phyloP scores from a whole-genome alignment of 2,888 invertebrate species.

The Colostygia pectinataria region DNA sequence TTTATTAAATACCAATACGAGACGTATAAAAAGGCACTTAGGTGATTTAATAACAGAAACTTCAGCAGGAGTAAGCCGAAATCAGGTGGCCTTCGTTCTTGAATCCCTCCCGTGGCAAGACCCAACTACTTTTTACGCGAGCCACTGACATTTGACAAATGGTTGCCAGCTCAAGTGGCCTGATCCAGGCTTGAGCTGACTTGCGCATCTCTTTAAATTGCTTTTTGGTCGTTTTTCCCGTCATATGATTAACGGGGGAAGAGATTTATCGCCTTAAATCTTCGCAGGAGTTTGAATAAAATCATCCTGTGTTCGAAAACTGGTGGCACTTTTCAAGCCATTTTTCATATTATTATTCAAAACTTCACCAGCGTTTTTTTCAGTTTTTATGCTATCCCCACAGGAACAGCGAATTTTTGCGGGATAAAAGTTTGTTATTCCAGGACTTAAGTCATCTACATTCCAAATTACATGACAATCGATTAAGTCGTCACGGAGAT shows the following conservation, averaged over 20 bases:
- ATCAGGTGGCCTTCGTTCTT: no score
- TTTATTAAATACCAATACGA: no score
- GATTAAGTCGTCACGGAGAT: no score
- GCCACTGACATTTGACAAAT: slow-evolving; percentile 48
- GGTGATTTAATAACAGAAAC: no score
- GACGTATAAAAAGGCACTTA: no score
- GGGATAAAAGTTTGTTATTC: no score
- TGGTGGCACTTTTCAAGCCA: background rate
- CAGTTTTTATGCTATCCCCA: no score
- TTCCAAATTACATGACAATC: no score
- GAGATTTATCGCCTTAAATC: slow-evolving; percentile 27
- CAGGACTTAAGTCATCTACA: no score
- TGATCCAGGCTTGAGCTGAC: slow-evolving; percentile 31
- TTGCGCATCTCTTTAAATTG: slow-evolving; percentile 48
- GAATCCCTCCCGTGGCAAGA: background rate
- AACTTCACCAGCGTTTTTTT: no score
- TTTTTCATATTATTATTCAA: background rate
- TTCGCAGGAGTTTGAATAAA: slow-evolving; percentile 29
- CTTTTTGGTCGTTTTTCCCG: slow-evolving; percentile 26
- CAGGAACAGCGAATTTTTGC: no score
- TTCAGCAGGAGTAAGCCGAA: no score
- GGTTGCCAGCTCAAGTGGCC: slow-evolving; percentile 29
- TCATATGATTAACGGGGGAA: slow-evolving; percentile 33
- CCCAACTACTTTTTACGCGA: slow-evolving; percentile 36
- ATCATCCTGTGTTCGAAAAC: slow-evolving; percentile 9